Evolutionary conservation across 53 echinoderm and acorn worm genomes (phyloP).

Genomic region (Echinometra lucunter): DNA sequence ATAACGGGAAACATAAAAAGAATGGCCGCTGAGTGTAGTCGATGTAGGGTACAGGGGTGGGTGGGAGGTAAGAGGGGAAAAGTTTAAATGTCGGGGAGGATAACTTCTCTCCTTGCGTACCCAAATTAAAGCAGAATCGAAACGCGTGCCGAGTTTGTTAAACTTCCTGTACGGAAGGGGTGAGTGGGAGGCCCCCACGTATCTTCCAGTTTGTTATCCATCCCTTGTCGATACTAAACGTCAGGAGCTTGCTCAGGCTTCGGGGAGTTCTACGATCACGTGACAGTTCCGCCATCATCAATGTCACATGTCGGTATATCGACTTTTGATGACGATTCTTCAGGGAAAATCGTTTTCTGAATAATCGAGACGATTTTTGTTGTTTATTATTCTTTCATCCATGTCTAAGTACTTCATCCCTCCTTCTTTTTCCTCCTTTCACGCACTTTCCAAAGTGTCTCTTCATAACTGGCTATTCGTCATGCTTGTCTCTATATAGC

Average conservation of each 20-base stretch:
- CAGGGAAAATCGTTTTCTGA: constrained; percentile 9
- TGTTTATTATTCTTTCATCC: background rate
- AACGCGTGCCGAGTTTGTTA: constrained; percentile 1
- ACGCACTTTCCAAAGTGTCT: background rate
- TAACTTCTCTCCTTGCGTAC: background rate
- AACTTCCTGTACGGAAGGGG: background rate
- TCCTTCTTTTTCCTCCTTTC: background rate
- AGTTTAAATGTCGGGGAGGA: background rate
- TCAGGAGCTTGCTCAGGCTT: background rate
- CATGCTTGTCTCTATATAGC: background rate
- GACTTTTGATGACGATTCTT: background rate
- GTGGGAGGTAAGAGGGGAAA: background rate
- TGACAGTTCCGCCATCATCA: constrained; percentile 47
- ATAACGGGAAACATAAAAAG: background rate
- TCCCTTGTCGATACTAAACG: constrained; percentile 53
- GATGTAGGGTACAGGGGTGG: background rate
- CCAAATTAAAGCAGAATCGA: constrained; percentile 22
- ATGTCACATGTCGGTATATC: constrained; percentile 26
- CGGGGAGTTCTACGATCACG: constrained; percentile 9
- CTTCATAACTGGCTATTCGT: background rate
- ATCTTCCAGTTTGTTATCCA: background rate
- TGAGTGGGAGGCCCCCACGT: background rate
- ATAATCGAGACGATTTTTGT: background rate
- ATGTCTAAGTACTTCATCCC: background rate
- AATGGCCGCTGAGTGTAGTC: background rate